These are phyloP conservation scores for Megalopta genalis DNA, from an alignment of 1,140 invertebrate species.

Conservation along the genomic window DNA sequence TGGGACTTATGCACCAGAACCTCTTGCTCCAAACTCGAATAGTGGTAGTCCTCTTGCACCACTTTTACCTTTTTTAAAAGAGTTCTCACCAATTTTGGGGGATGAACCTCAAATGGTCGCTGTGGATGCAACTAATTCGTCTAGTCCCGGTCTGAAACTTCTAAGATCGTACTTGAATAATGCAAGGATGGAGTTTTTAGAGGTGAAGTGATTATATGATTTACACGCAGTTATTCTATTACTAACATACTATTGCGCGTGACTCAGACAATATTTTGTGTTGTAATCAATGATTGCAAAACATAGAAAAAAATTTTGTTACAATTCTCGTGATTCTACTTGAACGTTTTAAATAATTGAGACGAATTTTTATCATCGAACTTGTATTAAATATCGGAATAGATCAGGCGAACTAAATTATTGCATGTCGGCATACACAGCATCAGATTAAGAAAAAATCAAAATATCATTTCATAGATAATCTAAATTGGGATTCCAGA, in stretches of 20 bases:
- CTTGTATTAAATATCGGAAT: constrained; percentile 3
- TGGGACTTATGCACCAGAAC: constrained; percentile 77
- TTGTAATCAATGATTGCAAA: constrained; percentile 20
- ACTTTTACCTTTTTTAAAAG: constrained; percentile 74
- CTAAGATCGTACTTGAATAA: constrained; percentile 76
- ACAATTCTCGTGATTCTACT: constrained; percentile 30
- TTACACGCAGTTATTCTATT: constrained; percentile 21
- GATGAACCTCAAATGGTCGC: constrained; percentile 76
- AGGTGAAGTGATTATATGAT: constrained; percentile 70
- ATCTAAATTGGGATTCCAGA: constrained; percentile 10
- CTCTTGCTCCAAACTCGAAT: constrained; percentile 72
- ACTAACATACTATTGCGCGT: constrained; percentile 16
- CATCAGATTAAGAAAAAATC: constrained; percentile 2
- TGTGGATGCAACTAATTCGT: constrained; percentile 78
- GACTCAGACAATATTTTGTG: constrained; percentile 40
- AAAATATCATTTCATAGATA: constrained; percentile 11
- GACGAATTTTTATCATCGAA: constrained; percentile 50
- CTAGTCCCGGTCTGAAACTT: constrained; percentile 78
- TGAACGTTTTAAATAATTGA: constrained; percentile 16
- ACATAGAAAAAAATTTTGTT: constrained; percentile 10
- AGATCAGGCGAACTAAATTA: constrained; percentile 12
- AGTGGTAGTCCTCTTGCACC: constrained; percentile 72
- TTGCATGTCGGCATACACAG: constrained; percentile 26
- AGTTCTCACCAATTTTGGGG: constrained; percentile 75
- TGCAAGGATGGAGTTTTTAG: constrained; percentile 74